Evolutionary conservation across 2,797 vertebrate species (phyloP).

Genomic region (Enteromius anoplus): DNA sequence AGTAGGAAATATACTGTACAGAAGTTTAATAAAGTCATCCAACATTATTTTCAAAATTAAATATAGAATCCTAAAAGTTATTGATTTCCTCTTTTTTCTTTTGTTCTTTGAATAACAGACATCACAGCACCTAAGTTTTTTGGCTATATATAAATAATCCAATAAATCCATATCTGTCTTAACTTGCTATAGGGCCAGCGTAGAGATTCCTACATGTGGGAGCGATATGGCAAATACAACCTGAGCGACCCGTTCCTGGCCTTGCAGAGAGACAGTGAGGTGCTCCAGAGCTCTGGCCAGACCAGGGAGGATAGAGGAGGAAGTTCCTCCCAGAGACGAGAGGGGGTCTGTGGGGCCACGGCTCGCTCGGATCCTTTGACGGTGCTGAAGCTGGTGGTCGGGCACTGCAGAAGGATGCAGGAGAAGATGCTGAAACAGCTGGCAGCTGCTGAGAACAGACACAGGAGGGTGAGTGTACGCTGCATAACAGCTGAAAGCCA

Average conservation of each 20-base stretch:
- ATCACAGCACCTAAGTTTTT: background rate
- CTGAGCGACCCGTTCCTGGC: constrained; percentile 94
- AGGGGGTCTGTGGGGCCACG: constrained; percentile 52
- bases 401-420: constrained; percentile 95
- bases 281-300: constrained; percentile 74
- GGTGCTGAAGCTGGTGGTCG: constrained; percentile 91
- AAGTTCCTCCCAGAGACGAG: constrained; percentile 38
- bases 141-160: background rate
- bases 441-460: constrained; percentile 90
- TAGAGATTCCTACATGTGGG: constrained; percentile 90
- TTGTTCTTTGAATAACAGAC: background rate
- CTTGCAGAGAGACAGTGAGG: constrained; percentile 91
- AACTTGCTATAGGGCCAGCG: constrained; percentile 82
- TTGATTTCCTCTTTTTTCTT: background rate
- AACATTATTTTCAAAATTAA: too few relatives aligned
- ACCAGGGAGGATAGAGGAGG: constrained; percentile 14
- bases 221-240: constrained; percentile 93
- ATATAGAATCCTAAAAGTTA: background rate
- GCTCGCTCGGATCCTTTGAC: constrained; percentile 85
- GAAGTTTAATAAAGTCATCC: too few relatives aligned
- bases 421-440: constrained; percentile 95
- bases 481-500: background rate
- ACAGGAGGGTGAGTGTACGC: constrained; percentile 84
- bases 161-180: background rate
- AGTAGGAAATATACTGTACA: too few relatives aligned